A percentile compares a stretch with the other conserved stretches of the same genome.
Conservation (phyloP, 2,888 invertebrate species). For the Chrysolina oricalcia region DNA sequence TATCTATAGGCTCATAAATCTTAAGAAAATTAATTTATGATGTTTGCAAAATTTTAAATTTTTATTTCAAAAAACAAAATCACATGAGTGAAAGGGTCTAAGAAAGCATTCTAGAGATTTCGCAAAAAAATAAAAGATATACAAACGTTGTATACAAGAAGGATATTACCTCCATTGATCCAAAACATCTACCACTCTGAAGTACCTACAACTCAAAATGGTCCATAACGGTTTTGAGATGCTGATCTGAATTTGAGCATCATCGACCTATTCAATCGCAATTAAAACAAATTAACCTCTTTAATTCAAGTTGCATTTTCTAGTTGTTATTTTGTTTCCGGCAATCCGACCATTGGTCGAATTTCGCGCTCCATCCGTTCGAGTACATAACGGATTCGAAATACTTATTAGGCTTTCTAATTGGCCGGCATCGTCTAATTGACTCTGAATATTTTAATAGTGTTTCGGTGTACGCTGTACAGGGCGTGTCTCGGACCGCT, state of each 20-base stretch:
- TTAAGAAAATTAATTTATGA: too few relatives aligned
- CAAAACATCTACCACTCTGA: too few relatives aligned
- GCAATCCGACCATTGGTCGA: constrained; percentile 38
- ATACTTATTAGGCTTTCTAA: constrained; percentile 47
- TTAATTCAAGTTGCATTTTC: constrained; percentile 41
- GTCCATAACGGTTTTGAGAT: background rate
- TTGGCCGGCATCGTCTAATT: constrained; percentile 35
- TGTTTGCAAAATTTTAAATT: too few relatives aligned
- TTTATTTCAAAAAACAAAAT: too few relatives aligned
- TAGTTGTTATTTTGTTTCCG: constrained; percentile 40
- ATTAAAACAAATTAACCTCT: constrained; percentile 34
- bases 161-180: too few relatives aligned
- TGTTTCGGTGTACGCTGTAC: constrained; percentile 32
- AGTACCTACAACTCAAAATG: too few relatives aligned
- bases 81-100: too few relatives aligned
- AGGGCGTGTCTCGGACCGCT: constrained; percentile 21
- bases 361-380: constrained; percentile 35
- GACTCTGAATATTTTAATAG: constrained; percentile 37
- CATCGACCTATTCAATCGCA: constrained; percentile 29
- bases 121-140: too few relatives aligned
- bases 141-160: too few relatives aligned
- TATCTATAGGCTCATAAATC: too few relatives aligned
- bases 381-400: constrained; percentile 39
- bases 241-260: constrained; percentile 21
- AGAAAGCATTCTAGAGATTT: too few relatives aligned